These are phyloP conservation scores for Tichodroma muraria DNA, from an alignment of 2,113 vertebrate genomes.

Conservation along the genomic window DNA sequence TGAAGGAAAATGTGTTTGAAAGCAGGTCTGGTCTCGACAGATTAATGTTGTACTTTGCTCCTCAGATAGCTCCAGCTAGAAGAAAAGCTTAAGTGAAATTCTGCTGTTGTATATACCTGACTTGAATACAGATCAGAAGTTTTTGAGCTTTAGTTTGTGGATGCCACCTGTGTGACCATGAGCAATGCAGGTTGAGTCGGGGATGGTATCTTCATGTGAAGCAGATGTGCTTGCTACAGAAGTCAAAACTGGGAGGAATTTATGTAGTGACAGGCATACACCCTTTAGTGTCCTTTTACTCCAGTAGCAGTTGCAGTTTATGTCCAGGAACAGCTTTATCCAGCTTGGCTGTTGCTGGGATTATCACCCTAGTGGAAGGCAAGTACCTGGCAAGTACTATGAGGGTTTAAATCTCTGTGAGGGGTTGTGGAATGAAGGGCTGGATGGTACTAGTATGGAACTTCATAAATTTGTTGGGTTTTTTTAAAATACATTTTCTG, in stretches of 20 bases:
- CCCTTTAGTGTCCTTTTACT: neutral
- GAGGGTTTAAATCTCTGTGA: neutral
- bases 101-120: neutral
- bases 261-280: fast-evolving
- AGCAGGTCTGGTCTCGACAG: neutral
- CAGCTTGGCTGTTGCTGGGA: neutral
- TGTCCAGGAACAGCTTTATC: neutral
- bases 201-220: neutral
- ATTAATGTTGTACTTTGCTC: neutral
- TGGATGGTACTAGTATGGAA: neutral
- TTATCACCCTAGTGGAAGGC: neutral
- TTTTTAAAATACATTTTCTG: neutral
- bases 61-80: neutral
- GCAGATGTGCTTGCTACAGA: neutral
- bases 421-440: neutral
- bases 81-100: neutral
- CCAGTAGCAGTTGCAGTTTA: neutral
- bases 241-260: neutral
- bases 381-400: neutral
- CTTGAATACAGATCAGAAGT: neutral
- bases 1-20: neutral
- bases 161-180: neutral
- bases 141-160: neutral
- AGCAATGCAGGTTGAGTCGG: neutral
- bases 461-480: neutral